Conservation (phyloP, 2,797 vertebrate genomes). For the Spinus olivaceus region DNA sequence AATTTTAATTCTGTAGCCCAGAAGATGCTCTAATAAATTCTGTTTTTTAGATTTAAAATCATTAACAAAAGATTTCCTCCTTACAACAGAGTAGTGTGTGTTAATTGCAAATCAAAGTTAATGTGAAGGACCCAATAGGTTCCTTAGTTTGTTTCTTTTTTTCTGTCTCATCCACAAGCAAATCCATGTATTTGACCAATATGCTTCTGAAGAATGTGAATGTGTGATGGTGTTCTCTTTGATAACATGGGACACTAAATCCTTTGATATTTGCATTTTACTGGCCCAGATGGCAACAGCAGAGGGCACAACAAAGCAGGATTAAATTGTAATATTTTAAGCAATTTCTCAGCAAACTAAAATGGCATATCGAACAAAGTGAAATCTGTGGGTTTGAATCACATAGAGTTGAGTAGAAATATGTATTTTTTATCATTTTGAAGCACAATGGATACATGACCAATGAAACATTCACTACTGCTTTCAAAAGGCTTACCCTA, state of each 20-base stretch:
- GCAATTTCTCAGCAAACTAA: background rate
- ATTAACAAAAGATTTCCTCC: background rate
- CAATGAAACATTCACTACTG: background rate
- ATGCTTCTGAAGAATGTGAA: background rate
- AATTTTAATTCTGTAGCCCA: background rate
- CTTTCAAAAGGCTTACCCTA: background rate
- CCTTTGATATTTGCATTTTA: background rate
- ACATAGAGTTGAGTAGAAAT: background rate
- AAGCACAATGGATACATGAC: accelerated
- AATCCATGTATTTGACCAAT: background rate
- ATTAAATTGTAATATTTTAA: background rate
- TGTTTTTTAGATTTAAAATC: background rate
- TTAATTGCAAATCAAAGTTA: background rate
- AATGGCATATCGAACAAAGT: background rate
- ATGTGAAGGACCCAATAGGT: background rate
- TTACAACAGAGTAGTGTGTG: background rate
- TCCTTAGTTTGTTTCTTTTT: background rate
- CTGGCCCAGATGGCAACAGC: background rate
- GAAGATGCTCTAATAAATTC: background rate
- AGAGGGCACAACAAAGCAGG: background rate
- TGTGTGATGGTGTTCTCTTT: background rate
- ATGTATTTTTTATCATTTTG: background rate
- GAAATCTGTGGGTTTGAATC: background rate
- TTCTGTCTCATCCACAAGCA: background rate
- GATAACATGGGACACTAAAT: background rate